Evolutionary conservation across 2,797 vertebrate species (phyloP), one percentile per base, ranked within the genome.

Genomic region (Coendou prehensilis): DNA sequence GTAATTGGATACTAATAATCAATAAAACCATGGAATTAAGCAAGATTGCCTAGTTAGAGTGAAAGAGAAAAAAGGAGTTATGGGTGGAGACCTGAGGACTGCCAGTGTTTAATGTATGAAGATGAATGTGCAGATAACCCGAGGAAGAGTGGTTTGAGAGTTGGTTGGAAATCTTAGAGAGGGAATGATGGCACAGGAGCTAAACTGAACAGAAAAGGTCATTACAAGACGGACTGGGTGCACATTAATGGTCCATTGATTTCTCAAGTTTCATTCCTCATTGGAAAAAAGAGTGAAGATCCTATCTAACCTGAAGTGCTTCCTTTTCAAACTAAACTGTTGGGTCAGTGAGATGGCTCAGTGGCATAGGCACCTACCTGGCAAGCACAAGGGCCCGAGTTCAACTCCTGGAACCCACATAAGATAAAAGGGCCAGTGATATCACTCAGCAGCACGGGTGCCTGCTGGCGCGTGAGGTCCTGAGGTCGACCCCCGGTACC

Each of bases 281-380:
- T 26, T 73, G 30, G 41, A 95, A 33, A 82, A 81, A n/a, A 84
- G 8, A 20, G 13, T 79, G 80, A 88, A 78, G 50, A 57, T 85
- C 56, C 87, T 94, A 28, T 10, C 28, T 91, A 64, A 91, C 10
- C 20, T 73, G 76, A 89, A 26, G 63, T 18, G 22, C 91, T 95
- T 83, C 9, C 20, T 87, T 94, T 93, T 33, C 93, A 87, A 89
- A 92, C 23, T 6, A 52, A 87, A 84, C 41, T 83, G 37, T 28
- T 50, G 56, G 59, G 37, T 41, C 37, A 41, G 37, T 41, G 37
- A 41, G 37, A 41, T 41, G 37, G 37, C 37, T 41, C 37, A 41
- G 37, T 41, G 37, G 37, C 37, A 41, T 41, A 41, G 37, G 37
- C 37, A 41, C 37, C 37, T 41, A 2, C 37, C 37, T 41, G 37